A percentile compares a stretch with the other conserved stretches of the same genome.
These are phyloP conservation scores for Gnatocerus cornutus DNA, from an alignment of 2,888 invertebrate species.

Conservation along the genomic window DNA sequence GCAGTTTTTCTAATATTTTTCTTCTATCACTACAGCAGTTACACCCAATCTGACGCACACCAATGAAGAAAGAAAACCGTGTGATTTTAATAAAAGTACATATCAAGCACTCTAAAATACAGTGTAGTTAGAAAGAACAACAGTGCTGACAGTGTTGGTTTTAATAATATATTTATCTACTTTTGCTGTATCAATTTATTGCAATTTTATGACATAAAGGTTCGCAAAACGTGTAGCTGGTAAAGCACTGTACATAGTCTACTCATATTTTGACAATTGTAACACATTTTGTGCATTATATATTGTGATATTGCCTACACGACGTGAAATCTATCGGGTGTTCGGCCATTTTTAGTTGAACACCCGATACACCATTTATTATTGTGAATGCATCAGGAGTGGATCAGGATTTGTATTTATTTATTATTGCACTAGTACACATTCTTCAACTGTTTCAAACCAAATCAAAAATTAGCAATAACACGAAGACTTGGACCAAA, in stretches of 20 bases:
- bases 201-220: constrained; percentile 57
- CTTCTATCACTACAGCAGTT: constrained; percentile 95
- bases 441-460: constrained; percentile 2
- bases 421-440: constrained; percentile 33
- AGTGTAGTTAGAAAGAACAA: constrained; percentile 37
- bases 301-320: constrained; percentile 61
- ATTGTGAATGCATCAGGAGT: constrained; percentile 26
- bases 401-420: constrained; percentile 22
- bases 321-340: constrained; percentile 47
- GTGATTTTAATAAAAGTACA: constrained; percentile 42
- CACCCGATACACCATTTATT: constrained; percentile 28
- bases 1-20: constrained; percentile 95
- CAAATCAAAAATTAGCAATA: constrained; percentile 33
- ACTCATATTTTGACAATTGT: constrained; percentile 44
- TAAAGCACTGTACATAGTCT: constrained; percentile 68
- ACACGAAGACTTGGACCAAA: constrained; percentile 28
- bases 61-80: constrained; percentile 23
- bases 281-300: constrained; percentile 53
- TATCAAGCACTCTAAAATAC: constrained; percentile 50
- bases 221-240: constrained; percentile 70
- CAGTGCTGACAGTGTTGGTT: constrained; percentile 31
- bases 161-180: constrained; percentile 29
- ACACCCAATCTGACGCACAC: constrained; percentile 75
- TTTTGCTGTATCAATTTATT: constrained; percentile 38
- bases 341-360: constrained; percentile 18